These are phyloP conservation scores for Abrostola triplasia DNA, from an alignment of 2,888 invertebrate species.

Conservation along the genomic window DNA sequence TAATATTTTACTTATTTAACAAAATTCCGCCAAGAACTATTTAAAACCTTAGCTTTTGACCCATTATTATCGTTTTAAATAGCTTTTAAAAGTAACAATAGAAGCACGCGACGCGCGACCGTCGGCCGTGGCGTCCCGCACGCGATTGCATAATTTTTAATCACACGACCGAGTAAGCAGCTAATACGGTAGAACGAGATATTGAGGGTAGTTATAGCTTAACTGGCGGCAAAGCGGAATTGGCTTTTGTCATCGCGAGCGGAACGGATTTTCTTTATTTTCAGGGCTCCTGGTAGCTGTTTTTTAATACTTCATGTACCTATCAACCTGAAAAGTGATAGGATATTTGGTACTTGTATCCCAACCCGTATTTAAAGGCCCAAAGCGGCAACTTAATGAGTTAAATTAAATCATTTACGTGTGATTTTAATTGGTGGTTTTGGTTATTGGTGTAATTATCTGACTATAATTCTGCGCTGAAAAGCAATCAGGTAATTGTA, in stretches of 20 bases:
- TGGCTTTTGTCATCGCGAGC: conserved; percentile 66
- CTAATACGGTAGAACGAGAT: conserved; percentile 85
- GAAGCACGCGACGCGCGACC: conserved; percentile 74
- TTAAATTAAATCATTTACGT: no score
- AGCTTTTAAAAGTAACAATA: conserved; percentile 76
- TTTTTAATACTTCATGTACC: conserved; percentile 11
- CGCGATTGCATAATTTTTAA: conserved; percentile 86
- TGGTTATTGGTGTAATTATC: no score
- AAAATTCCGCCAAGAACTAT: conserved; percentile 46
- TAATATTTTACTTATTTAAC: conserved; percentile 15
- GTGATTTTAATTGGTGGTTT: no score
- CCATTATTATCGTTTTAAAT: conserved; percentile 78
- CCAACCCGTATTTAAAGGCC: no score
- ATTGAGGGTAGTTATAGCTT: conserved; percentile 73
- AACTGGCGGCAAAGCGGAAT: conserved; percentile 68
- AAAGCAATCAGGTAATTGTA: no score
- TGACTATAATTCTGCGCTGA: no score
- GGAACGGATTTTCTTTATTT: conserved; percentile 67
- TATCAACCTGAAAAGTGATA: no score
- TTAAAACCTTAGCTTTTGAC: conserved; percentile 57
- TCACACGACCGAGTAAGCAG: conserved; percentile 86
- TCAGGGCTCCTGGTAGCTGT: conserved; percentile 55
- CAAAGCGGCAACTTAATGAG: no score
- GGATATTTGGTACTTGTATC: no score
- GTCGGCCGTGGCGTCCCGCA: conserved; percentile 63